Base-by-base conservation (phyloP, 2,888 invertebrate species). In the Melieria crassipennis region DNA sequence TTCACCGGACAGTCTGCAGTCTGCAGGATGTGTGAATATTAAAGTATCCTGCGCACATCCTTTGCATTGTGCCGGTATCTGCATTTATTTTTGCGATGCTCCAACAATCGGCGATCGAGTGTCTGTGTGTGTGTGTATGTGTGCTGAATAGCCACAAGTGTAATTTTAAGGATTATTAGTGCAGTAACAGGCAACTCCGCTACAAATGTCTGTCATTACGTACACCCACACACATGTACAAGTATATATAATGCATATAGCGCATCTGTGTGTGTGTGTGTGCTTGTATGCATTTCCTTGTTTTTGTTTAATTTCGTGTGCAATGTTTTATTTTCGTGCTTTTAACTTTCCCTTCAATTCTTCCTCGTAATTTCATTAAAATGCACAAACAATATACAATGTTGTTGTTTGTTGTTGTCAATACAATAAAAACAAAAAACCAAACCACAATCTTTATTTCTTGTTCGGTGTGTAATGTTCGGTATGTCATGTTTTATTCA, bases 1-100 rank as follows among this genome's bases (percentile, higher is more conserved):
- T 60, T 9, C 60, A 43, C 11, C 5, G 9, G 43, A 43, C n/a
- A n/a, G 43, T n/a, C n/a, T 10, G 47, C 46, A 62, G 48, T 13
- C 61, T 66, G 72, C 77, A 76, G 77, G 77, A 75, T 77, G 75
- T 77, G 75, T 76, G 77, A 73, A 76, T 77, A 75, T 77, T 75
- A 75, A 74, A 76, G 73, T 75, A 77, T 77, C 75, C 77, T 77
- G 58, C 43, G 43, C 62, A 67, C 60, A 57, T 57, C 57, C 61
- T 61, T 10, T 9, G 7, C 6, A 30, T 42, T 60, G 61, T 60
- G n/a, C 45, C 11, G 60, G 60, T 7, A 5, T 68, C 0, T 43
- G 60, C 11, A 7, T 58, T 13, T 48, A 5, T 60, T 30, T 61
- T 7, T 67, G n/a, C 45, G 60, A 68, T 70, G 64, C 60, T 56